phyloP scores from a whole-genome alignment of 2,113 vertebrate genomes.

The Cyphomyrus discorhynchus region DNA sequence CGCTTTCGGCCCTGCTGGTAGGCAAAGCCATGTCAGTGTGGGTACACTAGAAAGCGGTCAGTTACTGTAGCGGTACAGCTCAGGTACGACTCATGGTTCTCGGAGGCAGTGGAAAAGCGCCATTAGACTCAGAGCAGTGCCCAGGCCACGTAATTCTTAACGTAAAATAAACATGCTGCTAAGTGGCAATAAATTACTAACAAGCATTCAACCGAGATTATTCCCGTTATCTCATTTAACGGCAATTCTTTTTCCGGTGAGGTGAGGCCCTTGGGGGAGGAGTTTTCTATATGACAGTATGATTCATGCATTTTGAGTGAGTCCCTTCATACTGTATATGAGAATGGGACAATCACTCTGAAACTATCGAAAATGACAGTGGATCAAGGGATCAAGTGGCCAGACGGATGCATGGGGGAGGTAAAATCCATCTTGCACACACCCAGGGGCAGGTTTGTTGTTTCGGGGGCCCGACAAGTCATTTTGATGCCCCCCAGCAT shows the following conservation, averaged over 20 bases:
- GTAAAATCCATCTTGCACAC: neutral
- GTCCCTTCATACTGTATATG: neutral
- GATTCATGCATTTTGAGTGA: neutral
- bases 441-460: neutral
- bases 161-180: constrained; percentile 35
- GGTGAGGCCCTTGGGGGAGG: neutral
- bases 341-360: neutral
- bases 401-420: neutral
- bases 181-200: constrained; percentile 33
- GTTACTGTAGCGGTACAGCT: neutral
- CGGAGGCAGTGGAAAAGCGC: neutral
- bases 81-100: neutral
- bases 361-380: neutral
- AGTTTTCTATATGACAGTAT: neutral
- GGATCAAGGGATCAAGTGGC: neutral
- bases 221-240: constrained; percentile 1
- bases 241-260: neutral
- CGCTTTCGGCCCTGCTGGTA: neutral
- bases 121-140: neutral
- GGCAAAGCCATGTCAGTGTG: neutral
- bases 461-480: neutral
- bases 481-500: neutral
- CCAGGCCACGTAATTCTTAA: constrained; percentile 27
- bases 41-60: neutral
- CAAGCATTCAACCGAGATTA: constrained; percentile 18